Percentiles rank a stretch among this genome's conserved stretches.
These are phyloP conservation scores for Altica lythri DNA, from an alignment of 2,888 invertebrate species.

Conservation along the genomic window DNA sequence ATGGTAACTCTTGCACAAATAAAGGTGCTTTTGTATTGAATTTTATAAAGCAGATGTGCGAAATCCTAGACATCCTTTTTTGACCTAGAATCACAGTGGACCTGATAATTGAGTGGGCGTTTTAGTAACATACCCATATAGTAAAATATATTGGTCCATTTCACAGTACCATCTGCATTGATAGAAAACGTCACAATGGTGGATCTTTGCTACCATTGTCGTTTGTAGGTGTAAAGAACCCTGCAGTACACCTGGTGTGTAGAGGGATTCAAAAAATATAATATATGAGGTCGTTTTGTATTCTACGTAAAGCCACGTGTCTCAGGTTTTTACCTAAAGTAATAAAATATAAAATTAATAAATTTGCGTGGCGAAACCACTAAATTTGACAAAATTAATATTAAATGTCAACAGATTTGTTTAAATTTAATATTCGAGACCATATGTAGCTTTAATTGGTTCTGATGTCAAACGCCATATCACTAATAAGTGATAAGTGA, in stretches of 20 bases:
- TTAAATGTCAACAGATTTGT: no score
- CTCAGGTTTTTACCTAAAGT: no score
- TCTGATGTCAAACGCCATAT: no score
- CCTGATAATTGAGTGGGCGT: not conserved
- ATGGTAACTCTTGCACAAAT: conserved; percentile 8
- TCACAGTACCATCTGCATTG: conserved; percentile 3
- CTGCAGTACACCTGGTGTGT: not conserved
- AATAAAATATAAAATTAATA: no score
- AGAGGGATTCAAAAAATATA: conserved; percentile 1
- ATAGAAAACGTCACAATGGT: conserved; percentile 2
- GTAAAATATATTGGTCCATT: not conserved
- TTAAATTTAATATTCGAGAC: no score
- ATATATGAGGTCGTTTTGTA: not conserved
- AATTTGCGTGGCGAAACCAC: no score
- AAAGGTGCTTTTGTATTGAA: not conserved
- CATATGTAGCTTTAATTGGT: no score
- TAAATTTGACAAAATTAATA: no score
- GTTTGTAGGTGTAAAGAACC: not conserved
- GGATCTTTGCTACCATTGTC: not conserved
- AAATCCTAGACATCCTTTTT: conserved; percentile 2
- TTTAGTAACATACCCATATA: not conserved
- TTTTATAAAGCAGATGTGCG: conserved; percentile 1
- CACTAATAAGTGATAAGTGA: no score
- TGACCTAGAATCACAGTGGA: not conserved
- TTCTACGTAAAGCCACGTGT: no score